phyloP scores from a whole-genome alignment of 2,888 invertebrate species.

The Cybosia mesomella region DNA sequence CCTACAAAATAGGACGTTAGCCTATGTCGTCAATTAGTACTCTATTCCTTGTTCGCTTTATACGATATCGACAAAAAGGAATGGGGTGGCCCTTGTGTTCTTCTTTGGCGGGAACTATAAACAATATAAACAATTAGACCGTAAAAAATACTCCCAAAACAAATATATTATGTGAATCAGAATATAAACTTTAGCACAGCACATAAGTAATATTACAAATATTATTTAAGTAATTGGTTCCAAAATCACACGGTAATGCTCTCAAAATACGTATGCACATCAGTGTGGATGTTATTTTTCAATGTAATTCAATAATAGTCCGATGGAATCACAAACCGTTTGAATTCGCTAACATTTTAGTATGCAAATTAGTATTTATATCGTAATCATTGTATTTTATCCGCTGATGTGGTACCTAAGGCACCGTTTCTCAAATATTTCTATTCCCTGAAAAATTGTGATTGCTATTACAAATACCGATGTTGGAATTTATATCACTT shows the following conservation, averaged over 20 bases:
- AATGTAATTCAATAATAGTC: conserved; percentile 11
- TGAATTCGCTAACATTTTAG: conserved; percentile 9
- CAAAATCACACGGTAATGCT: background rate
- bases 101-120: background rate
- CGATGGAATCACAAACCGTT: conserved; percentile 13
- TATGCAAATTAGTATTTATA: conserved; percentile 29
- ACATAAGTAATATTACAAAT: background rate
- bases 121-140: background rate
- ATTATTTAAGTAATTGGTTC: background rate
- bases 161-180: conserved; percentile 2
- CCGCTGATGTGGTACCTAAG: conserved; percentile 13
- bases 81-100: background rate
- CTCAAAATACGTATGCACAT: conserved; percentile 3
- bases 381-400: conserved; percentile 26
- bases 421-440: conserved; percentile 13
- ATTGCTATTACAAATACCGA: background rate
- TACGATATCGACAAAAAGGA: background rate
- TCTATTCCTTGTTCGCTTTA: background rate
- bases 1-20: too few relatives aligned
- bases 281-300: conserved; percentile 7
- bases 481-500: background rate
- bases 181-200: background rate
- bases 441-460: background rate
- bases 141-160: background rate
- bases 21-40: too few relatives aligned